These are phyloP conservation scores for Tinamus guttatus DNA, from an alignment of 2,113 vertebrate species.

Conservation along the genomic window DNA sequence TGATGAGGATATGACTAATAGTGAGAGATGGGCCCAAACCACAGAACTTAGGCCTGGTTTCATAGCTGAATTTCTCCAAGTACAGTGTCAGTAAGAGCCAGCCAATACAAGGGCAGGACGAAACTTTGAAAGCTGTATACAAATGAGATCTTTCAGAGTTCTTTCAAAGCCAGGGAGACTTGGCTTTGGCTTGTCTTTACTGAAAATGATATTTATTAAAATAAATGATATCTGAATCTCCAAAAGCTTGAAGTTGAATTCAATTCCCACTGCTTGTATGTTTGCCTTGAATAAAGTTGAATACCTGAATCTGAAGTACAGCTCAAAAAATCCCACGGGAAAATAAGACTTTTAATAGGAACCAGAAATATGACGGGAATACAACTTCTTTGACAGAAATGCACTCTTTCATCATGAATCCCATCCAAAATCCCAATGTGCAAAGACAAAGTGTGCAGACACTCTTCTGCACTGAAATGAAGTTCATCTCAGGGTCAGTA, in stretches of 20 bases:
- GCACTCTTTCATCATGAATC: background rate
- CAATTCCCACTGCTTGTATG: background rate
- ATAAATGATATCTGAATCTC: background rate
- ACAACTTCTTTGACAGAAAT: background rate
- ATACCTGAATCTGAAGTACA: constrained; percentile 10
- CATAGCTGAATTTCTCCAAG: background rate
- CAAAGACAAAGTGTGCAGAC: background rate
- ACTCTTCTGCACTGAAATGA: background rate
- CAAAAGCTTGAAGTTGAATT: background rate
- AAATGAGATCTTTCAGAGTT: background rate
- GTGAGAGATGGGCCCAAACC: constrained; percentile 6
- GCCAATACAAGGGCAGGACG: background rate
- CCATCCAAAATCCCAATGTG: background rate
- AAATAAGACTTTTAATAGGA: background rate
- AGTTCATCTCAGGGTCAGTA: background rate
- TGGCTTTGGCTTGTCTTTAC: background rate
- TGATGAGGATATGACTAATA: constrained; percentile 36
- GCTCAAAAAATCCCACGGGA: constrained; percentile 1
- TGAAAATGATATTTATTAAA: background rate
- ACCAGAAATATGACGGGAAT: constrained; percentile 18
- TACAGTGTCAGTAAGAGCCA: background rate
- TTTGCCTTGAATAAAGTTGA: constrained; percentile 33
- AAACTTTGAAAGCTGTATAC: background rate
- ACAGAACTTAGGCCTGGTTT: constrained; percentile 2
- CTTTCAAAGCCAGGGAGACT: background rate